These are phyloP conservation scores for Apis florea DNA, from an alignment of 1,140 invertebrate species.

Conservation along the genomic window DNA sequence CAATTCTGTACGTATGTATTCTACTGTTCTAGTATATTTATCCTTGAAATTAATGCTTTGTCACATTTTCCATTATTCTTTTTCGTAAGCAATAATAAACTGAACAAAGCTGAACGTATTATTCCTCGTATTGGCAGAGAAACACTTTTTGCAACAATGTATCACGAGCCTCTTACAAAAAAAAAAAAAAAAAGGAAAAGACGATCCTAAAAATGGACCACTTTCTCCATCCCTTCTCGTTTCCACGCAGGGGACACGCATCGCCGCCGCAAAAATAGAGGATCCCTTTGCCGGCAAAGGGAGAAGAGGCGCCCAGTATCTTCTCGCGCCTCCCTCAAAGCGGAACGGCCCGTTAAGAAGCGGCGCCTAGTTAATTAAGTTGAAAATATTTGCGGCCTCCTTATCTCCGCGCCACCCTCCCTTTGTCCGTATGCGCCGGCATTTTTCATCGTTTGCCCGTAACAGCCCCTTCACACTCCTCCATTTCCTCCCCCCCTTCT, in stretches of 20 bases:
- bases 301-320: neutral
- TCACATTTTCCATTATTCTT: too few relatives aligned
- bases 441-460: slow-evolving; percentile 78
- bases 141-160: too few relatives aligned
- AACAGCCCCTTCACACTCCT: slow-evolving; percentile 48
- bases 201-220: too few relatives aligned
- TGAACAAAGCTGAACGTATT: too few relatives aligned
- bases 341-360: slow-evolving; percentile 23
- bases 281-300: slow-evolving; percentile 6
- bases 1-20: too few relatives aligned
- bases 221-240: neutral
- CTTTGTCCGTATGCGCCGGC: slow-evolving; percentile 67
- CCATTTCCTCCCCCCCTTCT: slow-evolving; percentile 42
- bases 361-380: slow-evolving; percentile 73
- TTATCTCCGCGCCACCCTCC: slow-evolving; percentile 52
- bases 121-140: too few relatives aligned
- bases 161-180: too few relatives aligned
- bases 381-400: slow-evolving; percentile 68
- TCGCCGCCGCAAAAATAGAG: neutral
- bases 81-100: too few relatives aligned
- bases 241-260: neutral
- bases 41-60: too few relatives aligned
- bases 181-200: too few relatives aligned
- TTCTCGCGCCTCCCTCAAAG: neutral
- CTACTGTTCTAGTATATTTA: too few relatives aligned